phyloP scores from a whole-genome alignment of 2,888 invertebrate species.

The Cephus spinipes region DNA sequence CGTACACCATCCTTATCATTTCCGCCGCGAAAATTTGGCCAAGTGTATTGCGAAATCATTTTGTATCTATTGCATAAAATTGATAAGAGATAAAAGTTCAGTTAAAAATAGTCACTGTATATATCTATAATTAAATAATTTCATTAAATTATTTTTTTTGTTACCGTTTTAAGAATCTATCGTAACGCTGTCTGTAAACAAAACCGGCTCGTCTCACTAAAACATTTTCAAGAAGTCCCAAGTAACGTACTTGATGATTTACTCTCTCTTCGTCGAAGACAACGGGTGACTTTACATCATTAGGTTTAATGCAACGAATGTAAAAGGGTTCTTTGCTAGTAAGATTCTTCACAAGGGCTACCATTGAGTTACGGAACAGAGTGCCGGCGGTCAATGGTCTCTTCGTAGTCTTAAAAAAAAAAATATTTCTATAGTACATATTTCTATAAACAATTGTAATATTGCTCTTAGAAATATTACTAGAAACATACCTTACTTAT shows the following conservation, averaged over 20 bases:
- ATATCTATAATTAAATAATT: neutral
- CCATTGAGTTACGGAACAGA: conserved; percentile 95
- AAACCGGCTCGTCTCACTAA: conserved; percentile 96
- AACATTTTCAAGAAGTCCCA: conserved; percentile 95
- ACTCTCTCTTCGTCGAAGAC: conserved; percentile 88
- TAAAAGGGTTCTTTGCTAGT: conserved; percentile 96
- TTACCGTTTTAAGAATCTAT: conserved; percentile 87
- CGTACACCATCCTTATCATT: conserved; percentile 85
- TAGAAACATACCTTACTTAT: conserved; percentile 78
- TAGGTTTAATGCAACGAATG: conserved; percentile 97
- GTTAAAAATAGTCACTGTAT: neutral
- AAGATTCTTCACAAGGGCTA: conserved; percentile 87
- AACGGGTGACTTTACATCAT: conserved; percentile 90
- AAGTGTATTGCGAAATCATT: conserved; percentile 94
- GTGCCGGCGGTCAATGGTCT: conserved; percentile 95
- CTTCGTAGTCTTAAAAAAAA: conserved; percentile 82
- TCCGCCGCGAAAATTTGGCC: conserved; percentile 93
- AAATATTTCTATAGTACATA: neutral
- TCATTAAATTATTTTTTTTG: neutral
- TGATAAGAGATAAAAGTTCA: conserved; percentile 12
- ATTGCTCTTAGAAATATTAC: neutral
- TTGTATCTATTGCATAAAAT: conserved; percentile 79
- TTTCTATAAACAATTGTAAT: neutral
- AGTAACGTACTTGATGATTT: conserved; percentile 82
- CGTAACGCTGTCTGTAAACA: conserved; percentile 95